phyloP scores from a whole-genome alignment of 2,113 vertebrate species.

The Stigmatopora argus region DNA sequence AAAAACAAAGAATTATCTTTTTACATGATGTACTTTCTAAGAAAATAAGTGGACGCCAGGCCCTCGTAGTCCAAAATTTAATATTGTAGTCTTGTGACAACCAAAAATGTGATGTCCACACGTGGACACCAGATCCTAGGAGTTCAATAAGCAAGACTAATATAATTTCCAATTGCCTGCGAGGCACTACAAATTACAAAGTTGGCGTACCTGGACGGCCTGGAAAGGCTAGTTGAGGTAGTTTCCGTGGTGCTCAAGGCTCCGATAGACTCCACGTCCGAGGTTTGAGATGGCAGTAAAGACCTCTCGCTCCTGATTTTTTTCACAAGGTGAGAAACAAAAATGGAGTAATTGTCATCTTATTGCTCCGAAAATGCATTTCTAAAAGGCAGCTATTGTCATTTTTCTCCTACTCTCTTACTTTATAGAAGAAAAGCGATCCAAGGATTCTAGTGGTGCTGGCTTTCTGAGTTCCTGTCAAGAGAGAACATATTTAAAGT shows the following conservation, averaged over 20 bases:
- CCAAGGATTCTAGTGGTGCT: constrained; percentile 74
- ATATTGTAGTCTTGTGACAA: too few species aligned
- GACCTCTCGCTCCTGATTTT: constrained; percentile 78
- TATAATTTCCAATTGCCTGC: not conserved
- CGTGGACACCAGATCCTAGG: too few species aligned
- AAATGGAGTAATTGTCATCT: not conserved
- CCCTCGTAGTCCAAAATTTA: too few species aligned
- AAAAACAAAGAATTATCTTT: too few species aligned
- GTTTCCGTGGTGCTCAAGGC: constrained; percentile 93
- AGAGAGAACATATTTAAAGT: constrained; percentile 1
- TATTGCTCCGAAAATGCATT: not conserved
- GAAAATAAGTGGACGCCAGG: too few species aligned
- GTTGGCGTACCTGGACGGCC: constrained; percentile 83
- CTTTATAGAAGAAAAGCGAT: constrained; percentile 81
- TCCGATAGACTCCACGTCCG: constrained; percentile 90
- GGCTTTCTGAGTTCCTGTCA: constrained; percentile 58
- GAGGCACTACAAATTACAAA: not conserved
- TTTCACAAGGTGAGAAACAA: not conserved
- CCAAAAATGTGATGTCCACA: too few species aligned
- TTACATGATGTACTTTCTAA: too few species aligned
- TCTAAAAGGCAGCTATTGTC: not conserved
- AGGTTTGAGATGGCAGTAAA: constrained; percentile 84
- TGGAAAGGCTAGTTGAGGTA: constrained; percentile 96
- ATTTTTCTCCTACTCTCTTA: constrained; percentile 45
- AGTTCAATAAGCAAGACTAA: too few species aligned